These are phyloP conservation scores for Petrocephalus zakoni DNA, from an alignment of 2,113 vertebrate species.

Conservation along the genomic window DNA sequence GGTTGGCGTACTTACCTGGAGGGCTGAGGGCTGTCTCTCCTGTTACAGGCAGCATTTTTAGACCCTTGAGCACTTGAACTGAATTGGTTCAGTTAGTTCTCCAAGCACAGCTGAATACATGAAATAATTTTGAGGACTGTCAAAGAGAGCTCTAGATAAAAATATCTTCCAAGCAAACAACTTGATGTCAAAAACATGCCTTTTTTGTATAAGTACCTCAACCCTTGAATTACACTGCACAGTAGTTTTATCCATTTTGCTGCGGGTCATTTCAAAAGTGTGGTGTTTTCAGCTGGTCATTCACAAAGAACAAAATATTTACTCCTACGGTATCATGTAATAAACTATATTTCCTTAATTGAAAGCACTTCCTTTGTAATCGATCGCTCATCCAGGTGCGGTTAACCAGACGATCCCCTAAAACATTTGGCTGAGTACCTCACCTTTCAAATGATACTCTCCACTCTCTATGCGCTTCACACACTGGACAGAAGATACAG, in stretches of 20 bases:
- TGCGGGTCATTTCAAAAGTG: background rate
- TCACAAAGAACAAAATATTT: background rate
- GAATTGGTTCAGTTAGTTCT: background rate
- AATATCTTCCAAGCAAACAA: slow-evolving; percentile 6
- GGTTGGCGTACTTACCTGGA: background rate
- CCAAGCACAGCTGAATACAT: background rate
- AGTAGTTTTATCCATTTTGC: background rate
- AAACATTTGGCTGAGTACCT: background rate
- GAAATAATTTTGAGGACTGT: background rate
- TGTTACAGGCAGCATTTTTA: background rate
- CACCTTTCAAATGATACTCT: background rate
- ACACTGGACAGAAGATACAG: background rate
- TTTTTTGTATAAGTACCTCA: background rate
- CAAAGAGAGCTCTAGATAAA: background rate
- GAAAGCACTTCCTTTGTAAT: background rate
- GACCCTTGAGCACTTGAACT: background rate
- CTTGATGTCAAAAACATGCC: background rate
- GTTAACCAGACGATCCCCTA: background rate
- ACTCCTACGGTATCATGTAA: background rate
- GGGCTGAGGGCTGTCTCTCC: background rate
- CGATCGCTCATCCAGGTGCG: background rate
- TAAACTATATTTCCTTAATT: background rate
- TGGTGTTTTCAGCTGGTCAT: background rate
- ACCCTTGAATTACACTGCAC: background rate
- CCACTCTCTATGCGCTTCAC: background rate